Evolutionary conservation across 1,140 invertebrate species (phyloP).

Genomic region (Drosophila lini): DNA sequence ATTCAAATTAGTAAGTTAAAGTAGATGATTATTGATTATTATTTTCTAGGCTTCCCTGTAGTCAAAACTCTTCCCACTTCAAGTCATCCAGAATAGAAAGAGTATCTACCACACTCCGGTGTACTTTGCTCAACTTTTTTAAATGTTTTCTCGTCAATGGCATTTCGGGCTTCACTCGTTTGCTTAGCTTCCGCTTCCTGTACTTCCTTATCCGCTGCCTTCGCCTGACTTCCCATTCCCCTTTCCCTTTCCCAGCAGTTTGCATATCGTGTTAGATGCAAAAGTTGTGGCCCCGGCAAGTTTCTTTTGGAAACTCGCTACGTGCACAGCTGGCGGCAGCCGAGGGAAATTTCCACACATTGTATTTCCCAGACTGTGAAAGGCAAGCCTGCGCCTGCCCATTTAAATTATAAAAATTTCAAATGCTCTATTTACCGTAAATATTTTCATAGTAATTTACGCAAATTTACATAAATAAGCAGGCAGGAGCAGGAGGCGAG

Average conservation of each 20-base stretch:
- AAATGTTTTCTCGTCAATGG: slow-evolving; percentile 55
- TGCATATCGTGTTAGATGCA: slow-evolving; percentile 61
- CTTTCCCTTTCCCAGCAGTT: slow-evolving; percentile 18
- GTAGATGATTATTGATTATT: too few species aligned
- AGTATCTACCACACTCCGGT: not conserved
- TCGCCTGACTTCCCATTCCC: not conserved
- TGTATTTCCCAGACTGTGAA: slow-evolving; percentile 34
- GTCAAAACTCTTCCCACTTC: not conserved
- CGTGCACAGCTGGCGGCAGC: slow-evolving; percentile 61
- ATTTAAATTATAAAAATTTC: slow-evolving; percentile 75
- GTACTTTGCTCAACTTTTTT: slow-evolving; percentile 34
- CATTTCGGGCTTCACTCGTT: slow-evolving; percentile 50
- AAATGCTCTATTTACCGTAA: slow-evolving; percentile 79
- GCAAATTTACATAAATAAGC: slow-evolving; percentile 80
- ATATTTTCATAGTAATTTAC: slow-evolving; percentile 81
- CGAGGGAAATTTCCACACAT: slow-evolving; percentile 35
- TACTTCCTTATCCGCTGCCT: slow-evolving; percentile 20
- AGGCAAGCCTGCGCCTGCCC: slow-evolving; percentile 37
- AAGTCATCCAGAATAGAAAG: not conserved
- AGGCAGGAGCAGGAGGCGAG: slow-evolving; percentile 8
- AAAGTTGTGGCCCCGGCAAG: slow-evolving; percentile 57
- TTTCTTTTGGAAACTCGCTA: slow-evolving; percentile 50
- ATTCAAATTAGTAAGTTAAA: too few species aligned
- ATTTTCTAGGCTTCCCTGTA: too few species aligned
- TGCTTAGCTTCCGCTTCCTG: slow-evolving; percentile 65